phyloP scores from a whole-genome alignment of 2,797 vertebrate species.

The Melanotaenia nigrans region DNA sequence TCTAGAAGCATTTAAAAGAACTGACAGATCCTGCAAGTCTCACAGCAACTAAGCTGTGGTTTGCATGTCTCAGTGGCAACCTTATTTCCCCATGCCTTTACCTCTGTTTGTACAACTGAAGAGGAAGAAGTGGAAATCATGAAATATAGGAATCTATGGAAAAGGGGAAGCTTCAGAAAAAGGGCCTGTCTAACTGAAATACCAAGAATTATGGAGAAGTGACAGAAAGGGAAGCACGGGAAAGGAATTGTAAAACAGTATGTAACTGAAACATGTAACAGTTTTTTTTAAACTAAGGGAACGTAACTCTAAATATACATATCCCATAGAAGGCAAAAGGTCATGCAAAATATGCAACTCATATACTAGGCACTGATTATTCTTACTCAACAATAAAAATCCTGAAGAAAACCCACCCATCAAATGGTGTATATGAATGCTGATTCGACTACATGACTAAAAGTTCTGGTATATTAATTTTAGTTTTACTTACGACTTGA shows the following conservation, averaged over 20 bases:
- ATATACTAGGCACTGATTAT: neutral
- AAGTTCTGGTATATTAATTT: conserved; percentile 3
- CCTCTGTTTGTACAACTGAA: conserved; percentile 87
- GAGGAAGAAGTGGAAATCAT: conserved; percentile 95
- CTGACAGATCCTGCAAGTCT: conserved; percentile 54
- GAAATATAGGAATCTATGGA: conserved; percentile 96
- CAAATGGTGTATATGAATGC: neutral
- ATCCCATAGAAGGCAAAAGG: conserved; percentile 33
- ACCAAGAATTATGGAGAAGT: conserved; percentile 97
- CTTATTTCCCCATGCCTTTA: conserved; percentile 86
- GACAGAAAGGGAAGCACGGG: conserved; percentile 95
- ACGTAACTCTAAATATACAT: conserved; percentile 42
- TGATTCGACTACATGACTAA: neutral
- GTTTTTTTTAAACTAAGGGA: conserved; percentile 47
- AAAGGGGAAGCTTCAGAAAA: conserved; percentile 94
- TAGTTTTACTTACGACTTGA: neutral
- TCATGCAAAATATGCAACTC: conserved; percentile 5
- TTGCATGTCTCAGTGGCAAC: conserved; percentile 85
- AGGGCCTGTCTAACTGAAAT: conserved; percentile 90
- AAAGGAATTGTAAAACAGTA: conserved; percentile 88
- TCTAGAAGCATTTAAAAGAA: conserved; percentile 61
- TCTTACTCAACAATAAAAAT: neutral
- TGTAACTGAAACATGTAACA: conserved; percentile 78
- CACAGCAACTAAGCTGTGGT: conserved; percentile 69
- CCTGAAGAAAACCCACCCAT: neutral